Base-by-base conservation (phyloP, 2,888 invertebrate species). In the Apodemia hepburni region DNA sequence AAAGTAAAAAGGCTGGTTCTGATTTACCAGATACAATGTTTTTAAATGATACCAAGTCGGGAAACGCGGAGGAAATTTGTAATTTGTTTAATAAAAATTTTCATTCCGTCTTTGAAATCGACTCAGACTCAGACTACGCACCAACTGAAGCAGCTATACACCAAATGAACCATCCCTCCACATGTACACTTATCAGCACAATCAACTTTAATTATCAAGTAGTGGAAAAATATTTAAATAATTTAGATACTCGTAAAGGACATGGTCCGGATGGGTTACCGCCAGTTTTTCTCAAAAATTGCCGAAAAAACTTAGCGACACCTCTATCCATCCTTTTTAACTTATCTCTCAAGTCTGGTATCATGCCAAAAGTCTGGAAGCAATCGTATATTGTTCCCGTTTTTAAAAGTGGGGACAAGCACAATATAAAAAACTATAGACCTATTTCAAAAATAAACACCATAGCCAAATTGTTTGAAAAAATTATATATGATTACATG, bases 361-460 rank as follows among this genome's bases (percentile, higher is more conserved):
- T 22, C 1, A 42, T 63, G 11, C 63, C 61, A 3, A 58, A 45
- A 5, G 33, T 47, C 11, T 61, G 64, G 64, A 64, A 64, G 33
- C 9, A 17, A 11, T 58, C 61, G 7, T 60, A 49, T 15, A 18
- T 61, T n/a, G 15, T 57, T 3, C 61, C 64, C 1, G 59, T 64
- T 18, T 35, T 61, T 47, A 64, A 64, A 61, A 58, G 18, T 3
- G 58, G 61, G 1, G 45, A 59, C 9, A 63, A 60, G 22, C 22
- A 11, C 15, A 17, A 60, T 12, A 60, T 63, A n/a, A 57, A 22
- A 22, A 22, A 22, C 22, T 22, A 22, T 22, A 22, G 22, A 22
- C 22, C 22, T 22, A 22, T 59, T 12, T 63, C 60, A 3, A 38
- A 59, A 17, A 12, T 54, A 29, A 27, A 61, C 45, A 6, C 27